Conservation (phyloP, 2,797 vertebrate species). For the Kryptolebias ocellatus region DNA sequence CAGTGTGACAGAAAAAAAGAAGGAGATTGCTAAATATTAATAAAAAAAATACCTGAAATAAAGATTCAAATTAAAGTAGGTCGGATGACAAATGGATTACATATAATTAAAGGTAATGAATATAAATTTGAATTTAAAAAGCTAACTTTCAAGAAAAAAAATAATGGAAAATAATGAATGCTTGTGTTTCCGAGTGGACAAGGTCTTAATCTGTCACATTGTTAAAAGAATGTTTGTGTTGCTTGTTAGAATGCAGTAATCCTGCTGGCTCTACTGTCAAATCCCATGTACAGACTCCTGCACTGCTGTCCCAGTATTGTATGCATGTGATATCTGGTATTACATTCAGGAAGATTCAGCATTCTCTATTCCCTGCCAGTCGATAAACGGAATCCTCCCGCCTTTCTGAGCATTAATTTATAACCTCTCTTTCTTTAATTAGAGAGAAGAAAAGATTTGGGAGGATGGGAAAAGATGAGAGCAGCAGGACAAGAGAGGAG, state of each 20-base stretch:
- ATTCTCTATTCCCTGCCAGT: slow-evolving; percentile 33
- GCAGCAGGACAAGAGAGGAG: slow-evolving; percentile 43
- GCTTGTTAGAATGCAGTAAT: slow-evolving; percentile 48
- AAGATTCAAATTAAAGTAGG: too few species aligned
- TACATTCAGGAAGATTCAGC: slow-evolving; percentile 46
- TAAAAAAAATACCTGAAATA: slow-evolving; percentile 7
- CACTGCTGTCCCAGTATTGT: slow-evolving; percentile 16
- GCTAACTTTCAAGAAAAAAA: too few species aligned
- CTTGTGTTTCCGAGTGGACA: too few species aligned
- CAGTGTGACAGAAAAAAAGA: not conserved
- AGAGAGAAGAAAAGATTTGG: slow-evolving; percentile 46
- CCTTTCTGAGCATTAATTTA: slow-evolving; percentile 62
- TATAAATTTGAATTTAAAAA: too few species aligned
- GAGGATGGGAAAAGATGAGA: slow-evolving; percentile 31
- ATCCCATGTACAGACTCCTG: slow-evolving; percentile 21
- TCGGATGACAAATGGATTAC: too few species aligned
- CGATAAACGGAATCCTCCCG: slow-evolving; percentile 49
- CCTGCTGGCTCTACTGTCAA: slow-evolving; percentile 48
- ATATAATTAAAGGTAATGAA: too few species aligned
- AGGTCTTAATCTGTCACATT: slow-evolving; percentile 37
- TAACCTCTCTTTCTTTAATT: slow-evolving; percentile 69
- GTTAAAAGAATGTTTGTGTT: slow-evolving; percentile 38
- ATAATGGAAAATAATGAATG: too few species aligned
- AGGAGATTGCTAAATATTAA: not conserved
- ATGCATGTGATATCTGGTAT: slow-evolving; percentile 36